Evolutionary conservation across 2,113 vertebrate species (phyloP).

Genomic region (Manacus vitellinus): DNA sequence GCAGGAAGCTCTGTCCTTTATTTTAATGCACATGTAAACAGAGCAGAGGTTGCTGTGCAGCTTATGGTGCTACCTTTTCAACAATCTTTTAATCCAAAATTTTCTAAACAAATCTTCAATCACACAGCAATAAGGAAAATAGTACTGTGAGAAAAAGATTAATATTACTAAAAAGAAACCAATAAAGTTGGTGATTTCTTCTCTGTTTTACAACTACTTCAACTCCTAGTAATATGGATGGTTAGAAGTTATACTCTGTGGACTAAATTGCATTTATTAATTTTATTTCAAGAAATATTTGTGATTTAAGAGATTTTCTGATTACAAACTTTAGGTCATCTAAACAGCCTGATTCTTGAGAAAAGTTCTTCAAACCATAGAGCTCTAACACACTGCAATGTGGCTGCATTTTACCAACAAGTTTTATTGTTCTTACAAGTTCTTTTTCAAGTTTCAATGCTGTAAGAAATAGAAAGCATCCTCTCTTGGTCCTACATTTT

Average conservation of each 20-base stretch:
- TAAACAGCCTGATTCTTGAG: not conserved
- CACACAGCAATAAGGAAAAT: not conserved
- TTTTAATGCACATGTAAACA: not conserved
- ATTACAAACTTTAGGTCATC: not conserved
- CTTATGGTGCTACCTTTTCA: not conserved
- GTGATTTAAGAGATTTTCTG: not conserved
- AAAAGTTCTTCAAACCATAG: not conserved
- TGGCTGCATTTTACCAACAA: not conserved
- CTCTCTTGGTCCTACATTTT: not conserved
- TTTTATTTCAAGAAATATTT: not conserved
- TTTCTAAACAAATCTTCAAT: not conserved
- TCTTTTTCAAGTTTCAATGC: not conserved
- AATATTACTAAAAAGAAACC: not conserved
- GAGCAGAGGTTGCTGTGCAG: not conserved
- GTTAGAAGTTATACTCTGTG: not conserved
- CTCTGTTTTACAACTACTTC: not conserved
- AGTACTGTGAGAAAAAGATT: not conserved
- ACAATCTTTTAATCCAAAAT: not conserved
- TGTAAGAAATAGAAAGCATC: not conserved
- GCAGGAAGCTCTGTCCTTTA: constrained; percentile 4
- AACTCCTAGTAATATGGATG: not conserved
- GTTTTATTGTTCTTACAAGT: not conserved
- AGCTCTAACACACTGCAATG: not conserved
- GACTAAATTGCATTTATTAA: not conserved
- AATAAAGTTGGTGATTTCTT: not conserved